Evolutionary conservation across 2,888 invertebrate species (phyloP).

Genomic region (Phlogophora meticulosa): DNA sequence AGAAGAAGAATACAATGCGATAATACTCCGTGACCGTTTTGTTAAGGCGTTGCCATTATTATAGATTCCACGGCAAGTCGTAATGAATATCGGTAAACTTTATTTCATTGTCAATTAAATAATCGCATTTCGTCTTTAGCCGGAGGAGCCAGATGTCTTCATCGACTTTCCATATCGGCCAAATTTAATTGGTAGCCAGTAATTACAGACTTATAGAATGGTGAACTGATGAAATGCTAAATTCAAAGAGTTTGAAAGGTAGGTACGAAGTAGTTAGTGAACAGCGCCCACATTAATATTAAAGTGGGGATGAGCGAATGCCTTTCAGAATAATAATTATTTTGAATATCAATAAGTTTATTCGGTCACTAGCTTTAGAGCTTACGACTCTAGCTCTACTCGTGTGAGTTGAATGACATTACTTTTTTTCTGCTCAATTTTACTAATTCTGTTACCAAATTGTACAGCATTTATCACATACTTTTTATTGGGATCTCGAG

Average conservation of each 20-base stretch:
- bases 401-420: slow-evolving; percentile 47
- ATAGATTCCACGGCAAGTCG: slow-evolving; percentile 78
- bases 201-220: slow-evolving; percentile 37
- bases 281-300: slow-evolving; percentile 41
- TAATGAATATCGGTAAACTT: slow-evolving; percentile 71
- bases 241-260: slow-evolving; percentile 22
- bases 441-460: not conserved
- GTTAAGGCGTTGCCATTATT: slow-evolving; percentile 76
- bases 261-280: slow-evolving; percentile 32
- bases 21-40: slow-evolving; percentile 79
- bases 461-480: too few species aligned
- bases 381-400: slow-evolving; percentile 30
- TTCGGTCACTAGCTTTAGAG: slow-evolving; percentile 50
- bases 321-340: slow-evolving; percentile 53
- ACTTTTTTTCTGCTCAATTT: slow-evolving; percentile 16
- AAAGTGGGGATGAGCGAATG: slow-evolving; percentile 39
- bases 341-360: slow-evolving; percentile 56
- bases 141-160: slow-evolving; percentile 54
- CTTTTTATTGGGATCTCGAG: not conserved
- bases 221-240: slow-evolving; percentile 15
- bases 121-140: slow-evolving; percentile 66
- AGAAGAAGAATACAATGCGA: slow-evolving; percentile 64
- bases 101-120: slow-evolving; percentile 72
- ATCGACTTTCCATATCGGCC: slow-evolving; percentile 47
- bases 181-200: slow-evolving; percentile 44